Evolutionary conservation across 2,113 vertebrate genomes (phyloP).

Genomic region (Empidonax alnorum): DNA sequence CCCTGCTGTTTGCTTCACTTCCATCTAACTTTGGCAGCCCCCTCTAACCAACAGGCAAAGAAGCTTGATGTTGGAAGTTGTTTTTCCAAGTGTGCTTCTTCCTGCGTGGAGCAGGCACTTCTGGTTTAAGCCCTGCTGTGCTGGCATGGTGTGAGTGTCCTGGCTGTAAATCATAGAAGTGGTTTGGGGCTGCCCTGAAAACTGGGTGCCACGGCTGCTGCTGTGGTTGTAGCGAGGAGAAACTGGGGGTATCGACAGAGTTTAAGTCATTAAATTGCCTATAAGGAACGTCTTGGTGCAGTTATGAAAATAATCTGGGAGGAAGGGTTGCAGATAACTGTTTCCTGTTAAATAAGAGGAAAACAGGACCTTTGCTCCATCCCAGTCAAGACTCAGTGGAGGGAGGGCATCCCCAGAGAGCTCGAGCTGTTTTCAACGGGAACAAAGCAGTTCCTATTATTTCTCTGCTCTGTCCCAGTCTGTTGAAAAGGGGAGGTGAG

Average conservation of each 20-base stretch:
- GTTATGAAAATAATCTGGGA: constrained; percentile 26
- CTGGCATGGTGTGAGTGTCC: neutral
- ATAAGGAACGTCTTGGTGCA: neutral
- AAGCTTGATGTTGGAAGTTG: neutral
- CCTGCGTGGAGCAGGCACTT: neutral
- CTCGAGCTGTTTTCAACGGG: neutral
- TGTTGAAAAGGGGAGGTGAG: neutral
- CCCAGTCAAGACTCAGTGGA: constrained; percentile 14
- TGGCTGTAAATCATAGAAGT: fast-evolving
- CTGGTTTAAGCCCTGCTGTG: neutral
- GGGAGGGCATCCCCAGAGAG: constrained; percentile 18
- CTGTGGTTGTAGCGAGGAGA: neutral
- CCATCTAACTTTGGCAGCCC: neutral
- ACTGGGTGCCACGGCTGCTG: neutral
- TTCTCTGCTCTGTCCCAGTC: fast-evolving
- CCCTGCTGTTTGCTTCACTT: constrained; percentile 28
- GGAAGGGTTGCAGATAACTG: constrained; percentile 28
- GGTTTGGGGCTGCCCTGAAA: neutral
- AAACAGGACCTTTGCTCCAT: constrained; percentile 46
- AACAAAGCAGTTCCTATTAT: neutral
- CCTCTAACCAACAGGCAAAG: neutral
- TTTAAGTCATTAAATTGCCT: neutral
- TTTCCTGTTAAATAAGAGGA: constrained; percentile 34
- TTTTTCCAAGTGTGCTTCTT: neutral
- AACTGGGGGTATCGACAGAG: neutral